These are phyloP conservation scores for Antheraea yamamai DNA, from an alignment of 2,888 invertebrate species.

Conservation along the genomic window DNA sequence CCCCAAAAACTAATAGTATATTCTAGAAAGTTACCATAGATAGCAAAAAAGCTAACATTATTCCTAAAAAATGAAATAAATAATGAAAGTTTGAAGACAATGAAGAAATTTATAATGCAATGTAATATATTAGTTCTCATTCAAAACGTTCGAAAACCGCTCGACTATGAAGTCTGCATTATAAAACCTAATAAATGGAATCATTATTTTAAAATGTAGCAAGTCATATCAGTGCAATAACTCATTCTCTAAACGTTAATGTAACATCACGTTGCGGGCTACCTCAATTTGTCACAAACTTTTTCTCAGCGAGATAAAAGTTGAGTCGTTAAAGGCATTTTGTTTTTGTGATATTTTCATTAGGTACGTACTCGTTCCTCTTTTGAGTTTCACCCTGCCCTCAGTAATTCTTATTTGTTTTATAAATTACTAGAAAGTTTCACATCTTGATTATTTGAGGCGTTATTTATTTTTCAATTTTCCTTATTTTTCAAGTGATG, in stretches of 20 bases:
- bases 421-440: conserved; percentile 20
- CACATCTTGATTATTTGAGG: conserved; percentile 20
- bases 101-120: neutral
- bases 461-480: neutral
- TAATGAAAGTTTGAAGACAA: neutral
- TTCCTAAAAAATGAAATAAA: neutral
- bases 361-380: conserved; percentile 16
- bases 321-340: conserved; percentile 55
- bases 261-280: conserved; percentile 35
- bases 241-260: conserved; percentile 10
- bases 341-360: conserved; percentile 36
- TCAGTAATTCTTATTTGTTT: conserved; percentile 19
- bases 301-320: conserved; percentile 53
- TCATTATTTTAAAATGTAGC: neutral
- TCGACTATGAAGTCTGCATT: neutral
- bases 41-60: no score
- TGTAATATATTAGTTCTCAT: neutral
- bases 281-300: conserved; percentile 69
- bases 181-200: neutral
- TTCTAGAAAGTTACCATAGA: neutral
- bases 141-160: neutral
- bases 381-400: conserved; percentile 14
- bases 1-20: neutral
- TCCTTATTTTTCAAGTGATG: neutral
- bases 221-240: conserved; percentile 6